Percentiles rank a stretch among this genome's conserved stretches.
These are phyloP conservation scores for Pao palembangensis DNA, from an alignment of 2,113 vertebrate species.

Conservation along the genomic window DNA sequence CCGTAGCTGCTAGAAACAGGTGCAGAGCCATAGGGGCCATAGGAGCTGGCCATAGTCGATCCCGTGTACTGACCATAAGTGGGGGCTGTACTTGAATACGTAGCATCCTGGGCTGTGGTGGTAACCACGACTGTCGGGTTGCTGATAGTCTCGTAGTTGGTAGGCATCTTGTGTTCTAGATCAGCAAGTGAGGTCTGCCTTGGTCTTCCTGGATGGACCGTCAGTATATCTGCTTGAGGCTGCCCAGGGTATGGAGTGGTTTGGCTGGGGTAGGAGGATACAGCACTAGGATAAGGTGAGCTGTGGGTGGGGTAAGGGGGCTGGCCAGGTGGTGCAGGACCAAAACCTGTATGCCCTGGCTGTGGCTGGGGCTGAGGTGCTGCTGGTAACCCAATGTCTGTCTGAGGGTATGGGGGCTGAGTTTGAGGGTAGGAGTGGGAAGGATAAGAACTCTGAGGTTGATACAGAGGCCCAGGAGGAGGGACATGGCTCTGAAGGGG, in stretches of 20 bases:
- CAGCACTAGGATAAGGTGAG: conserved; percentile 78
- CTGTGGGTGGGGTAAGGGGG: conserved; percentile 83
- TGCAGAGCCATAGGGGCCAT: conserved; percentile 71
- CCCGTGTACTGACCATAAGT: conserved; percentile 72
- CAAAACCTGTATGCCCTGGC: conserved; percentile 80
- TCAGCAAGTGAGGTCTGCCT: conserved; percentile 91
- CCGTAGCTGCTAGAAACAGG: conserved; percentile 71
- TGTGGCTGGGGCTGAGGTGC: conserved; percentile 74
- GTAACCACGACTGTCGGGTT: conserved; percentile 80
- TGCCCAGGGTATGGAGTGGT: conserved; percentile 78
- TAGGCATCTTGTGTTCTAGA: conserved; percentile 92
- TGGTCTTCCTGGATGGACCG: conserved; percentile 82
- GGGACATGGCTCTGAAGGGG: conserved; percentile 79
- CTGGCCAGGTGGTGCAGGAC: conserved; percentile 73
- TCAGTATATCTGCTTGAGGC: conserved; percentile 75
- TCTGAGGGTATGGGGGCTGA: conserved; percentile 79
- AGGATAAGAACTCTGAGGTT: conserved; percentile 78
- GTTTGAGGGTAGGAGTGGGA: conserved; percentile 77
- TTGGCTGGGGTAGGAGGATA: conserved; percentile 79
- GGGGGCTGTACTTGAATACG: conserved; percentile 66
- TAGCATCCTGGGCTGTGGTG: conserved; percentile 77
- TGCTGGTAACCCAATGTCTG: conserved; percentile 77
- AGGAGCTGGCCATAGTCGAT: conserved; percentile 68
- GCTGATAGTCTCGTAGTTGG: conserved; percentile 92
- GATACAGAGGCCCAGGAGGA: conserved; percentile 78